A percentile compares a stretch with the other conserved stretches of the same genome.
These are phyloP conservation scores for Myrmecobius fasciatus DNA, from an alignment of 2,113 vertebrate species.

Conservation along the genomic window DNA sequence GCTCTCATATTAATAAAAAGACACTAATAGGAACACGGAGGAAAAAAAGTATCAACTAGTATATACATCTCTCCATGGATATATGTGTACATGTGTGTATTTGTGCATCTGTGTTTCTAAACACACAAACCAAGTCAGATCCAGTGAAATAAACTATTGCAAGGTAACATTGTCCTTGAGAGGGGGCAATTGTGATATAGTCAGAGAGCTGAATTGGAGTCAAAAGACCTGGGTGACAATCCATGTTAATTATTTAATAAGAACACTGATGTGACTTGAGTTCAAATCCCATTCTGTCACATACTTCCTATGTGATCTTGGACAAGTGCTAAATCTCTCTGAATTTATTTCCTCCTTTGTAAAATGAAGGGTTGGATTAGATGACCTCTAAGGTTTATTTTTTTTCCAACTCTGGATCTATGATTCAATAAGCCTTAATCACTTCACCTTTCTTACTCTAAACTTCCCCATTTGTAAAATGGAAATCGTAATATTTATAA, in stretches of 20 bases:
- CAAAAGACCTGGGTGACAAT: background rate
- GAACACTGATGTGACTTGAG: background rate
- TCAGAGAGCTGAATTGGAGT: background rate
- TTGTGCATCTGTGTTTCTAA: background rate
- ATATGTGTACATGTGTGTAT: background rate
- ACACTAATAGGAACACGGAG: conserved; percentile 73
- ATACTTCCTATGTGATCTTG: background rate
- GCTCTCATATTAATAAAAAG: conserved; percentile 73
- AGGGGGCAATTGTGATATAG: background rate
- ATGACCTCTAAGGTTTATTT: background rate
- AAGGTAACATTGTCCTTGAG: background rate
- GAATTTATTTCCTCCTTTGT: background rate
- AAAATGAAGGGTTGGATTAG: background rate
- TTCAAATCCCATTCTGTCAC: background rate
- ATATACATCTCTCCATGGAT: background rate
- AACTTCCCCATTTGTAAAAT: background rate
- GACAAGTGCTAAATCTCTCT: background rate
- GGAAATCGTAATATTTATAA: background rate
- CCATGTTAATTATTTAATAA: background rate
- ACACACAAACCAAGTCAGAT: background rate
- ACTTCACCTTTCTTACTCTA: background rate
- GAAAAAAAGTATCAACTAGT: background rate
- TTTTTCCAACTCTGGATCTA: background rate
- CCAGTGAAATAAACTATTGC: background rate
- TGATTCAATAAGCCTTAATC: background rate